Conservation (phyloP, 2,113 vertebrate species). For the Pandion haliaetus region DNA sequence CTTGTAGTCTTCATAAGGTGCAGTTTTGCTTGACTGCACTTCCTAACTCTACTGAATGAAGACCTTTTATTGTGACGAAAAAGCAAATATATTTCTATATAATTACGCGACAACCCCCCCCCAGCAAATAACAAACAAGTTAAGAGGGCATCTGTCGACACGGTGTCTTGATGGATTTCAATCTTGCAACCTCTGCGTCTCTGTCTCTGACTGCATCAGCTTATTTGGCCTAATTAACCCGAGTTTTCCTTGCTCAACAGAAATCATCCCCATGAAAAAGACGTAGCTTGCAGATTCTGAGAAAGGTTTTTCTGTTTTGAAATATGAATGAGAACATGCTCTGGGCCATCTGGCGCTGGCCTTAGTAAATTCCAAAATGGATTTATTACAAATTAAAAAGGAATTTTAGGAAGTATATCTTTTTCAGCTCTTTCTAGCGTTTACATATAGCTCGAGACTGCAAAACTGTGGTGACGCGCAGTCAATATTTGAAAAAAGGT, state of each 20-base stretch:
- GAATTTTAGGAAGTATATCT: not conserved
- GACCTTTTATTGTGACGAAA: not conserved
- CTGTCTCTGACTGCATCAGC: slow-evolving; percentile 67
- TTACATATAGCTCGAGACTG: not conserved
- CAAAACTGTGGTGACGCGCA: not conserved
- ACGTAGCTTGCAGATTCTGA: slow-evolving; percentile 16
- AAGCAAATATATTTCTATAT: slow-evolving; percentile 7
- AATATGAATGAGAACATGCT: slow-evolving; percentile 34
- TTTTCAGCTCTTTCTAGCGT: not conserved
- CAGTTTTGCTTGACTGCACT: not conserved
- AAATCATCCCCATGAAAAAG: slow-evolving; percentile 49
- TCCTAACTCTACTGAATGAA: not conserved
- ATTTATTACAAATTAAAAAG: slow-evolving; percentile 45
- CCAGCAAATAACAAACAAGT: slow-evolving; percentile 75
- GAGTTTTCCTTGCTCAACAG: slow-evolving; percentile 65
- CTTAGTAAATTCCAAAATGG: slow-evolving; percentile 18
- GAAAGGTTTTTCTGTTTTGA: slow-evolving; percentile 34
- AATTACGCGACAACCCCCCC: slow-evolving; percentile 61
- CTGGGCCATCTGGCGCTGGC: not conserved
- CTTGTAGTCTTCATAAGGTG: not conserved
- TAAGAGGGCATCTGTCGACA: slow-evolving; percentile 79
- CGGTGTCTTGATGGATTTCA: slow-evolving; percentile 71
- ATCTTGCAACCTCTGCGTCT: slow-evolving; percentile 53
- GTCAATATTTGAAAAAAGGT: not conserved
- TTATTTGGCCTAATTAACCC: slow-evolving; percentile 81